Base-by-base conservation (phyloP, 2,888 invertebrate genomes). In the Drosophila engyochracea region DNA sequence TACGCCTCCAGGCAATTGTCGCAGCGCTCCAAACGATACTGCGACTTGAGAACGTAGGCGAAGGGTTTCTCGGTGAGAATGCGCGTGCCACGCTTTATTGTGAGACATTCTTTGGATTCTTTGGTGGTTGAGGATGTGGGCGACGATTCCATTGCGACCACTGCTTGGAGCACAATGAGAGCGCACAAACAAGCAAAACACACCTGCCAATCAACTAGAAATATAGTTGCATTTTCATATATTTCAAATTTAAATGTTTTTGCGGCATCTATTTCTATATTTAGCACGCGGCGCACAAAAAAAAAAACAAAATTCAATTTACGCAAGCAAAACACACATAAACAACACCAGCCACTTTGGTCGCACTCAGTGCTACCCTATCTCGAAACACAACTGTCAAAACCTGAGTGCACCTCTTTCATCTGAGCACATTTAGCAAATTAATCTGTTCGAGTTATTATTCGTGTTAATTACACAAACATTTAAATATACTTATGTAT, bases 1-100 rank as follows among this genome's bases (percentile, higher is more conserved):
- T 94, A 97, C 97, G 95, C 95, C 89, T 94, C 94, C 74, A 97
- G 95, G 91, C 97, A 97, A 92, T 95, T 95, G 92, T 97, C 97
- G 93, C 97, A 97, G 77, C 96, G 94, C 88, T 94, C 94, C 47
- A 95, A 95, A 79, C 96, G 95, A 88, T 96, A 95, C 83, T 96
- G 96, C 0, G 96, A 95, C 76, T 95, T 96, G 4, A 97, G 93
- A 49, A 96, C 95, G 92, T 95, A 97, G 2, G 95, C 96, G 93
- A 97, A 97, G 0, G 97, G 97, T 85, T 96, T 95, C 88, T 96
- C 96, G 47, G 95, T 95, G 54, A 96, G 93, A 69, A 97, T 95
- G 35, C 96, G 93, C 85, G 96, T 95, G 31, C 97, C 97, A 33
- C 95, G 87, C 44, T 83, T 88, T 1, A 90, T 74, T 25, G 14